Percentiles rank a stretch among this genome's conserved stretches.
Conservation (phyloP, 53 echinoderm and acorn worm species). For the Paracentrotus lividus region DNA sequence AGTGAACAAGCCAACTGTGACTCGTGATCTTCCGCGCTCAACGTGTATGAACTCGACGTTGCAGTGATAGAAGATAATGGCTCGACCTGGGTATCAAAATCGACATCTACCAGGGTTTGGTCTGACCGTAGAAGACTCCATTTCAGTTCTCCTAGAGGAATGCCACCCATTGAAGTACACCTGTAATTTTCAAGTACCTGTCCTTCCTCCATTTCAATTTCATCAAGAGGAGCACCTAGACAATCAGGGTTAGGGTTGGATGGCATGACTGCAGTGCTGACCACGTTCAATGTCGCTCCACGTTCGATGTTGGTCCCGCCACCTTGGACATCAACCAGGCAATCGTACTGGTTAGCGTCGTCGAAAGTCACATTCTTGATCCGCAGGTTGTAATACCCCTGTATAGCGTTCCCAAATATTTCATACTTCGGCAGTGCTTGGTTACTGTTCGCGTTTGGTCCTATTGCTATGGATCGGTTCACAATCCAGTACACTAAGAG, state of each 20-base stretch:
- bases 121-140: slow-evolving; percentile 46
- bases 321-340: slow-evolving; percentile 24
- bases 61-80: slow-evolving; percentile 12
- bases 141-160: slow-evolving; percentile 33
- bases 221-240: not conserved
- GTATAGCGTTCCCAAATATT: slow-evolving; percentile 28
- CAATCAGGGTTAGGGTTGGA: not conserved
- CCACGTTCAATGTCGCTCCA: slow-evolving; percentile 42
- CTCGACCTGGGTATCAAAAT: slow-evolving; percentile 42
- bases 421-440: slow-evolving; percentile 27
- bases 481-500: slow-evolving; percentile 61
- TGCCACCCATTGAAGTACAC: not conserved
- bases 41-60: not conserved
- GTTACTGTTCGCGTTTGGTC: slow-evolving; percentile 48
- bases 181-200: slow-evolving; percentile 7
- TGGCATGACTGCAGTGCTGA: not conserved
- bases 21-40: slow-evolving; percentile 50
- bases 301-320: slow-evolving; percentile 24
- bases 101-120: slow-evolving; percentile 21
- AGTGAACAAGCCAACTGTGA: slow-evolving; percentile 56
- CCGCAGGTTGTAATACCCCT: slow-evolving; percentile 54
- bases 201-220: slow-evolving; percentile 23
- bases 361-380: slow-evolving; percentile 30
- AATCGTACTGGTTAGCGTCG: slow-evolving; percentile 50
- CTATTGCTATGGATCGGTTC: slow-evolving; percentile 46